Evolutionary conservation across 2,113 vertebrate species (phyloP), one percentile per base, ranked within the genome.

Genomic region (Protomyctophum bolini): DNA sequence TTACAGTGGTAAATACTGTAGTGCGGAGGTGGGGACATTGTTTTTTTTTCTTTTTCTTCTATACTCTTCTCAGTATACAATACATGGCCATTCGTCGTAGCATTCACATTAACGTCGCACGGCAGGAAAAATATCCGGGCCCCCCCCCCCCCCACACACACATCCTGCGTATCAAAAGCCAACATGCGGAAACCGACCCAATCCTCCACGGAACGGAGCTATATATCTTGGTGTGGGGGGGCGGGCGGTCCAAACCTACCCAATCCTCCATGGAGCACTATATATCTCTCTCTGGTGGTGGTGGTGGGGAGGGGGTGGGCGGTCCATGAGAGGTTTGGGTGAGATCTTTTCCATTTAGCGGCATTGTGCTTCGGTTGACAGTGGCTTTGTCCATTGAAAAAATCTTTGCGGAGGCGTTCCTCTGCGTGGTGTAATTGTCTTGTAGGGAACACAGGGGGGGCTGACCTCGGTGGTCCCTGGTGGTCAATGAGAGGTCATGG

Each of bases 41-140:
- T 41, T 59, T 21, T 79, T 41, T 59, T 21, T 77, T 63, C 12
- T 59, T 21, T 79, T 41, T 59, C n/a, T 77, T 63, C 12, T 52
- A 52, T 14, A 54, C 45, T 41, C 33, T 41, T 10, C 49, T 49
- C 12, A 54, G 29, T 65, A 83, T 65, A 83, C 63, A 64, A 68
- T 66, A 58, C 51, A 10, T 6, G 66, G 58, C 50, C 76, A 72
- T 81, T 72, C 70, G 75, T 77, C 75, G 61, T 21, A 70, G 60
- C 52, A 69, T 81, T 86, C 84, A 86, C 79, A 83, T 83, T 83
- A 80, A 58, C 9, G 21, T 11, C 8, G 11, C 8, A 57, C 62
- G 70, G 66, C 8, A 10, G 55, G 1, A 63, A 55, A 21, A 64
- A 46, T 54, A 57, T 63, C 62, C 8, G 41, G 64, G 70, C 67